Conservation (phyloP, 2,113 vertebrate species). For the Chaetops frenatus region DNA sequence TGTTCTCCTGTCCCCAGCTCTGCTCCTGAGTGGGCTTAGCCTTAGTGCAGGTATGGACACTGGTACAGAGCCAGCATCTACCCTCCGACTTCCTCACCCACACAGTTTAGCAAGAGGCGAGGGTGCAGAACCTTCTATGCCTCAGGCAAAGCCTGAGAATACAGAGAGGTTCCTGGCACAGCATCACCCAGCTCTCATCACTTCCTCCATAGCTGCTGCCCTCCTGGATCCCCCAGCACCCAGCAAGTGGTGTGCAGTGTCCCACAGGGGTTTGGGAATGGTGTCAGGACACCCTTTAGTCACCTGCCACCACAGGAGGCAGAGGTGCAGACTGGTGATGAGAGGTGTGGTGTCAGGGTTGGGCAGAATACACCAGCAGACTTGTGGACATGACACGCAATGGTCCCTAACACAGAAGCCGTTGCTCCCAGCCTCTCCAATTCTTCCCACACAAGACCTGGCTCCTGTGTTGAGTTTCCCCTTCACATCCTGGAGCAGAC, state of each 20-base stretch:
- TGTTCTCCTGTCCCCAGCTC: background rate
- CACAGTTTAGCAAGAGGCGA: accelerated
- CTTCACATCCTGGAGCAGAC: background rate
- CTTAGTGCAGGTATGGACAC: background rate
- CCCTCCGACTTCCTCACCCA: background rate
- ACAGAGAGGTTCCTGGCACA: background rate
- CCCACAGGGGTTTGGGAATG: background rate
- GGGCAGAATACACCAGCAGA: background rate
- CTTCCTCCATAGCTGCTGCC: background rate
- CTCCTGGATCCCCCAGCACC: background rate
- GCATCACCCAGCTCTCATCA: background rate
- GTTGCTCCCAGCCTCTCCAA: background rate
- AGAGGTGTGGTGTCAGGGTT: background rate
- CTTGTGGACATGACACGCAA: background rate
- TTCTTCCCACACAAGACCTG: background rate
- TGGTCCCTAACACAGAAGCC: background rate
- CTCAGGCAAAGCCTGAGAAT: background rate
- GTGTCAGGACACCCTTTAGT: background rate
- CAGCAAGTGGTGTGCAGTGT: background rate
- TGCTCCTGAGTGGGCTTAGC: background rate
- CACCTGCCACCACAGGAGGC: background rate
- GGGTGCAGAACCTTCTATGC: background rate
- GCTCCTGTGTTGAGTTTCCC: background rate
- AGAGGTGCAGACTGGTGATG: background rate
- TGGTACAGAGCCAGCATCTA: background rate